phyloP scores from a whole-genome alignment of 1,140 invertebrate genomes.

The Magallana ariakensis region DNA sequence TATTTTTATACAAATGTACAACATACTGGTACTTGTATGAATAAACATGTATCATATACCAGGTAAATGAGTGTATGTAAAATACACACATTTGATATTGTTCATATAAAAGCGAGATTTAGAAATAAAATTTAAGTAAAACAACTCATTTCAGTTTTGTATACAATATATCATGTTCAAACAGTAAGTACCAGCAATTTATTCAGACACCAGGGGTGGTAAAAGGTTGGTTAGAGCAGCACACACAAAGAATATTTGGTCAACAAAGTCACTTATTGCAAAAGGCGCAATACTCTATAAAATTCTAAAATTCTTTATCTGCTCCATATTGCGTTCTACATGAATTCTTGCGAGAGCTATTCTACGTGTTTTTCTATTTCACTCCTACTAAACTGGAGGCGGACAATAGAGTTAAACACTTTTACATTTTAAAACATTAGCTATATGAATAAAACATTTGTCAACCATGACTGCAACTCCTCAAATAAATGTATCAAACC shows the following conservation, averaged over 20 bases:
- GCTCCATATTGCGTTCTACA: slow-evolving; percentile 51
- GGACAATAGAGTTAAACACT: too few relatives aligned
- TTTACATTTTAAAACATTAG: too few relatives aligned
- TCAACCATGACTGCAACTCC: too few relatives aligned
- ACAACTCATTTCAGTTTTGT: not conserved
- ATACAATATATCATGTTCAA: slow-evolving; percentile 8
- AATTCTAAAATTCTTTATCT: slow-evolving; percentile 53
- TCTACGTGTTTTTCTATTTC: slow-evolving; percentile 23
- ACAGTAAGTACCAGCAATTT: not conserved
- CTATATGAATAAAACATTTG: too few relatives aligned
- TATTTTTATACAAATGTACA: not conserved
- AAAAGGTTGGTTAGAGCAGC: not conserved
- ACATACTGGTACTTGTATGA: not conserved
- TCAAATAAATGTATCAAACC: too few relatives aligned
- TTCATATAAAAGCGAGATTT: too few relatives aligned
- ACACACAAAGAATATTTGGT: too few relatives aligned
- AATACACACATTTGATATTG: too few relatives aligned
- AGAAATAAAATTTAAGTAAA: not conserved
- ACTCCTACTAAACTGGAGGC: too few relatives aligned
- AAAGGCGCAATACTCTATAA: not conserved
- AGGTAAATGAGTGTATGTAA: too few relatives aligned
- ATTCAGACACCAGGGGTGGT: slow-evolving; percentile 11
- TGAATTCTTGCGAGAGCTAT: slow-evolving; percentile 49
- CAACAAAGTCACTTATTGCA: too few relatives aligned
- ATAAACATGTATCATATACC: not conserved